Conservation (phyloP, 2,888 invertebrate genomes). For the Amblyjoppa fuscipennis region DNA sequence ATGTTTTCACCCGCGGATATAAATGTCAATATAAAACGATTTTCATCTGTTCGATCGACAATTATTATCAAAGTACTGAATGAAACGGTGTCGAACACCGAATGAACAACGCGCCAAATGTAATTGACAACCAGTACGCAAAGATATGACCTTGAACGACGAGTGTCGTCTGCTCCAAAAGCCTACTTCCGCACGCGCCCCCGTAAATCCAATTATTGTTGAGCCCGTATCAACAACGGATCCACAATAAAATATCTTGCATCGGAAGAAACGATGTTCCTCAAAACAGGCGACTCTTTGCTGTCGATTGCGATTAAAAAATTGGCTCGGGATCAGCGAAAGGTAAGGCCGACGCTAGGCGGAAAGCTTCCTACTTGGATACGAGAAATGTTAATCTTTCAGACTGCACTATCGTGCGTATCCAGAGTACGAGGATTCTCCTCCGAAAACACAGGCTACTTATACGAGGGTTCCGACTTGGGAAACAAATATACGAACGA, state of each 20-base stretch:
- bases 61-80: not conserved
- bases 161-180: not conserved
- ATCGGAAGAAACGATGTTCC: conserved; percentile 21
- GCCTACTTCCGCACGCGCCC: not conserved
- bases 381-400: not conserved
- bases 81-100: not conserved
- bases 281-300: not conserved
- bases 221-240: not conserved
- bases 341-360: conserved; percentile 12
- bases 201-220: not conserved
- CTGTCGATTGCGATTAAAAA: not conserved
- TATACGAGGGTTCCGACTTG: not conserved
- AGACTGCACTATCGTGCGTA: not conserved
- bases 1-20: not conserved
- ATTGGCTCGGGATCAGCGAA: not conserved
- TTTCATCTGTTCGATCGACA: not conserved
- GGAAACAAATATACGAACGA: conserved; percentile 5
- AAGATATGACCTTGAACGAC: not conserved
- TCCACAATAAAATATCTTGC: not conserved
- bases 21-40: not conserved
- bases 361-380: not conserved
- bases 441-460: not conserved
- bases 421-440: conserved; percentile 20
- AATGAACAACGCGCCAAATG: not conserved
- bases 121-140: not conserved